These are phyloP conservation scores for Platycercus adscitus DNA, from an alignment of 2,113 vertebrate species.

Conservation along the genomic window DNA sequence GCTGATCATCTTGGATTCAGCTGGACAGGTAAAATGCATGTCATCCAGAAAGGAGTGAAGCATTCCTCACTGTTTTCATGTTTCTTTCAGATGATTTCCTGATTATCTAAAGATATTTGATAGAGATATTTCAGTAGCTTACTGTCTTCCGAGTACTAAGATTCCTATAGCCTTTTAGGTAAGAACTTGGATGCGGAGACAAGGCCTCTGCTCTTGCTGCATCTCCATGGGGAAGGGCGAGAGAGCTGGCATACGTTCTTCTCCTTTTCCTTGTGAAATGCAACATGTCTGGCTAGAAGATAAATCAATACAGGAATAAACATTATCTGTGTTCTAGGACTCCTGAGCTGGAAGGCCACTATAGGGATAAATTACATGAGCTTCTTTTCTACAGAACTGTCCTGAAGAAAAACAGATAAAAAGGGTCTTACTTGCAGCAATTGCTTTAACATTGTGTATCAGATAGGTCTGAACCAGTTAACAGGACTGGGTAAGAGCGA, in stretches of 20 bases:
- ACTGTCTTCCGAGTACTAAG: not conserved
- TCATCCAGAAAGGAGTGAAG: not conserved
- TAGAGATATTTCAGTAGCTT: not conserved
- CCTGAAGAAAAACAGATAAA: not conserved
- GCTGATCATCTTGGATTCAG: slow-evolving; percentile 98
- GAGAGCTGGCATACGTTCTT: not conserved
- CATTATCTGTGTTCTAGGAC: not conserved
- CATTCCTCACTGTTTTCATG: not conserved
- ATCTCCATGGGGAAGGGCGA: not conserved
- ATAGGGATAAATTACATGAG: not conserved
- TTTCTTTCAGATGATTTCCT: not conserved
- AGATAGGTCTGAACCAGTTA: not conserved
- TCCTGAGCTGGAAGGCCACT: not conserved
- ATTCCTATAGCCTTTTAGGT: not conserved
- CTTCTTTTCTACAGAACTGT: not conserved
- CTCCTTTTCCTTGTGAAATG: not conserved
- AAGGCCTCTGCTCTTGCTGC: not conserved
- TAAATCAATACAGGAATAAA: not conserved
- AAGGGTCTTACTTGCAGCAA: not conserved
- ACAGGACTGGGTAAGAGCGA: rapidly evolving
- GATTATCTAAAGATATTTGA: not conserved
- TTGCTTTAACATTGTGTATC: not conserved
- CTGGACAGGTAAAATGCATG: slow-evolving; percentile 86
- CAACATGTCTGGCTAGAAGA: not conserved
- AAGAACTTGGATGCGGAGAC: not conserved